Evolutionary conservation across 1,140 invertebrate species (phyloP), one percentile per base, ranked within the genome.

Genomic region (Hypsibius dujardini): DNA sequence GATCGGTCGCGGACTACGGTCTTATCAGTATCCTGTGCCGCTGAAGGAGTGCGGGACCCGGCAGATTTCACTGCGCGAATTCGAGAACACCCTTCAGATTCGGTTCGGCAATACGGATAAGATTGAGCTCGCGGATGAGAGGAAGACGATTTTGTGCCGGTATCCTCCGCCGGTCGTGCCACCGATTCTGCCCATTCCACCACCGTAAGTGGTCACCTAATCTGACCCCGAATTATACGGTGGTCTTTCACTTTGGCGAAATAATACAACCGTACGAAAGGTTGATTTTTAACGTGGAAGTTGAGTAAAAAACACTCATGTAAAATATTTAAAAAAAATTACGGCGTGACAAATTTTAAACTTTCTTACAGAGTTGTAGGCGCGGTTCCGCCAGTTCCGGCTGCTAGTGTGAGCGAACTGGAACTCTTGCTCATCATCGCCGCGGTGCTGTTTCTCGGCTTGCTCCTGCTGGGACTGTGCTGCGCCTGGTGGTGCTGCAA

Each of bases 121-220:
- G 3, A 67, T 67, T 42, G 12, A 14, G 42, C 62, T 67, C 12
- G 62, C 3, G 3, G 62, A 67, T 42, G 62, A 67, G 45, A 12
- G 62, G 42, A 67, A 67, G 42, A 67, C 62, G 7, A 42, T 67
- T 3, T 42, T 67, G 62, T 67, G 62, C 42, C 62, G 62, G 3
- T 67, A 67, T 67, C 62, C 62, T 14, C 62, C 62, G 45, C 62
- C 62, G 7, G 62, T 67, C 62, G 62, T 67, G 7, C 62, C 62
- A 3, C 62, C 62, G 3, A 67, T 67, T 42, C 3, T 67, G 3
- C 62, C 62, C 42, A 7, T 42, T 7, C 7, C 42, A 3, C 50
- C 50, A n/a, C 62, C 62, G 62, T 67, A 67, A 67, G 62, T 14
- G 42, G 7, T n/a, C 50, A 7, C 50, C 7, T n/a, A 7, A n/a